Conservation (phyloP, 2,113 vertebrate species). For the Herpetotheres cachinnans region DNA sequence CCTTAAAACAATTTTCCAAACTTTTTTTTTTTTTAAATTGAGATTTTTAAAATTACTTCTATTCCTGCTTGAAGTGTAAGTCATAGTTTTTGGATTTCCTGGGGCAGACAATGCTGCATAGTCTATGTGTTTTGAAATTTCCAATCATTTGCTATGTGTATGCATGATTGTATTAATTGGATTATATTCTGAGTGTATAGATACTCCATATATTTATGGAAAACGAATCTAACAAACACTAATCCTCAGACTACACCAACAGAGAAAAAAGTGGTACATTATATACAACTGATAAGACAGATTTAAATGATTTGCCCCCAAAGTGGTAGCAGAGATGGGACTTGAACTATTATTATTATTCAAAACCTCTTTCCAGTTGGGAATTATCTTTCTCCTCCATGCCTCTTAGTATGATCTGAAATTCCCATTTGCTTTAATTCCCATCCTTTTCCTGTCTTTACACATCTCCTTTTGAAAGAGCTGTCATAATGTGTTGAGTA, state of each 20-base stretch:
- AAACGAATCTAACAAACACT: neutral
- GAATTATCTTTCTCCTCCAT: neutral
- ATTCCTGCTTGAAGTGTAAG: neutral
- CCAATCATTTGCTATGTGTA: neutral
- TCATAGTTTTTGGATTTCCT: neutral
- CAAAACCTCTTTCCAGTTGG: neutral
- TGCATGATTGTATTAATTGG: conserved; percentile 14
- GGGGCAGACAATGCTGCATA: neutral
- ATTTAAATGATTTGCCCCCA: neutral
- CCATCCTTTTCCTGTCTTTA: neutral
- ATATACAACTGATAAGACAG: neutral
- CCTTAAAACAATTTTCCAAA: neutral
- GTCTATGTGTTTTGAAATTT: neutral
- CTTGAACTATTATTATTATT: neutral
- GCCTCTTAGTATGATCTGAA: neutral
- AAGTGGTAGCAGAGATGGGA: neutral
- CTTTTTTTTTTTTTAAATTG: neutral
- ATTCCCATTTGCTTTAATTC: neutral
- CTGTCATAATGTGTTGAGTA: neutral
- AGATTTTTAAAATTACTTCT: neutral
- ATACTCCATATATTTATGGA: neutral
- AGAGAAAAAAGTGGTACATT: neutral
- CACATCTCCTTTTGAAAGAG: neutral
- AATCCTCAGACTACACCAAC: neutral
- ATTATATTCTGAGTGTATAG: neutral